Percentiles rank a stretch among this genome's conserved stretches.
These are phyloP conservation scores for Lithophane leautieri DNA, from an alignment of 2,888 invertebrate species.

Conservation along the genomic window DNA sequence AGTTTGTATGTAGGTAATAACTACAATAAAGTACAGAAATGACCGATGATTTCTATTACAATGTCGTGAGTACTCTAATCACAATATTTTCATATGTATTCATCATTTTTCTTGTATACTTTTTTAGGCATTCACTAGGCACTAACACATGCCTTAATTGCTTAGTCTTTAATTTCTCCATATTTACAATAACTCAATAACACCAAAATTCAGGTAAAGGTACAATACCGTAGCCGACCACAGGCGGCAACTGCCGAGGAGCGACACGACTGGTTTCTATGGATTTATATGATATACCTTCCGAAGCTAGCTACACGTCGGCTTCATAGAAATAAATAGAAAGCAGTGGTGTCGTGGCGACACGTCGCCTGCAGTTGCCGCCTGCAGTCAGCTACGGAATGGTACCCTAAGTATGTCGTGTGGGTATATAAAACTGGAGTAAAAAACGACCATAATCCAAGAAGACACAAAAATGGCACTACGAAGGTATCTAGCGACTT, in stretches of 20 bases:
- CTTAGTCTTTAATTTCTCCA: slow-evolving; percentile 89
- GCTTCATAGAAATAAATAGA: too few species aligned
- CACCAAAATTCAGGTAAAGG: slow-evolving; percentile 63
- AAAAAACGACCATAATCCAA: slow-evolving; percentile 67
- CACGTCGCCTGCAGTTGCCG: too few species aligned
- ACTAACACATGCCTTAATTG: slow-evolving; percentile 82
- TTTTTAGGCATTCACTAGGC: slow-evolving; percentile 87
- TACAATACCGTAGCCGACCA: too few species aligned
- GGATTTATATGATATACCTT: too few species aligned
- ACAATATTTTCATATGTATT: slow-evolving; percentile 89
- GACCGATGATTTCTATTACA: slow-evolving; percentile 87
- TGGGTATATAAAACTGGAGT: slow-evolving; percentile 66
- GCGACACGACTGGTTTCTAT: too few species aligned
- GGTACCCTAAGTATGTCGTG: slow-evolving; percentile 54
- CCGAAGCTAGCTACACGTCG: too few species aligned
- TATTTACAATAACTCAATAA: slow-evolving; percentile 83
- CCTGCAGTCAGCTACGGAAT: too few species aligned
- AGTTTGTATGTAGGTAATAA: slow-evolving; percentile 90
- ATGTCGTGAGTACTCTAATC: slow-evolving; percentile 85
- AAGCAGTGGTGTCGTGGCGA: too few species aligned
- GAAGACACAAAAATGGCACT: slow-evolving; percentile 66
- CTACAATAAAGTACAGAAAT: slow-evolving; percentile 90
- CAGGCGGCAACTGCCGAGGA: too few species aligned
- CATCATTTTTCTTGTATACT: slow-evolving; percentile 86
- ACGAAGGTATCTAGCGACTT: slow-evolving; percentile 61